These are phyloP conservation scores for Pemphigus obesinymphae DNA, from an alignment of 1,140 invertebrate species.

Conservation along the genomic window DNA sequence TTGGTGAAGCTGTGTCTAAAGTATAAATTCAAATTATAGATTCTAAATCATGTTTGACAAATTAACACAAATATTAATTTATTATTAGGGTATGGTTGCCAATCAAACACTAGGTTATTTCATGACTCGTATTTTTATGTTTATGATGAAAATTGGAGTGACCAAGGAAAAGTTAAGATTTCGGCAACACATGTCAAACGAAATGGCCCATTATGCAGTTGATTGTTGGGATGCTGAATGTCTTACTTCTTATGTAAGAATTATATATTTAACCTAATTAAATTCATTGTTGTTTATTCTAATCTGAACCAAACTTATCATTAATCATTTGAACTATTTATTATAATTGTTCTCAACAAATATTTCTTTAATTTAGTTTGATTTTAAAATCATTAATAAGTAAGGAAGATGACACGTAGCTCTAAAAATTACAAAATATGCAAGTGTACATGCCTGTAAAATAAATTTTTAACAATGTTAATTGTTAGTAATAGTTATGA, in stretches of 20 bases:
- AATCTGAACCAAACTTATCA: too few relatives aligned
- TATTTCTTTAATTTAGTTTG: conserved; percentile 25
- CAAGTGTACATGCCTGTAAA: too few relatives aligned
- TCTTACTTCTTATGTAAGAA: conserved; percentile 79
- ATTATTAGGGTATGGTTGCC: conserved; percentile 73
- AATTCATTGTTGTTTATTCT: too few relatives aligned
- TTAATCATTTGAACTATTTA: too few relatives aligned
- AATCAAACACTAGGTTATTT: conserved; percentile 98
- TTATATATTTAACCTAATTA: too few relatives aligned
- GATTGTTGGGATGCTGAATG: conserved; percentile 99
- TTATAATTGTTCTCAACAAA: too few relatives aligned
- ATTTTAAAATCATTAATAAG: too few relatives aligned
- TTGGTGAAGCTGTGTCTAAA: conserved; percentile 71
- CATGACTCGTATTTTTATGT: conserved; percentile 91
- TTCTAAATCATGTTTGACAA: too few relatives aligned
- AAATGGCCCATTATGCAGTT: conserved; percentile 99
- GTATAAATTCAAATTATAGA: conserved; percentile 48
- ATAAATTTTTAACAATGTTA: too few relatives aligned
- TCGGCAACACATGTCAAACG: conserved; percentile 96
- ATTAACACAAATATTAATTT: background rate
- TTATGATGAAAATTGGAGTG: conserved; percentile 83
- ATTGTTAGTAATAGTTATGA: too few relatives aligned
- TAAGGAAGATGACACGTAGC: too few relatives aligned
- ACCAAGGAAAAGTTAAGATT: conserved; percentile 83
- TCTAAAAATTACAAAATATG: too few relatives aligned